Conservation (phyloP, 1,140 invertebrate species). For the Heliconius hewitsoni region DNA sequence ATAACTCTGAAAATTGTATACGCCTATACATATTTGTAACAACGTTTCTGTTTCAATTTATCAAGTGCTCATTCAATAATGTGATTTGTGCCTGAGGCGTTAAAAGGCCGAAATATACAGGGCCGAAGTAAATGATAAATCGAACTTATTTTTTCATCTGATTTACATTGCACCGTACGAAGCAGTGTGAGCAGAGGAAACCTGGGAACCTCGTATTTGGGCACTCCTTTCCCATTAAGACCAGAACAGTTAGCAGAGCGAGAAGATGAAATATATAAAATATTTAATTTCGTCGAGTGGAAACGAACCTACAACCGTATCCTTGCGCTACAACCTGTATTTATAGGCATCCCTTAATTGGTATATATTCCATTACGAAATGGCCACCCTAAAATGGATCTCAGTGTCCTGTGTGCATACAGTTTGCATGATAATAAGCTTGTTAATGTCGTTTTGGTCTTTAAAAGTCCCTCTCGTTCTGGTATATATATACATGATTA, state of each 20-base stretch:
- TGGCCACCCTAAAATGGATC: neutral
- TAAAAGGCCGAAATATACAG: neutral
- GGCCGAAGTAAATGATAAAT: neutral
- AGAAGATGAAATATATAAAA: neutral
- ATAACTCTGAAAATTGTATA: neutral
- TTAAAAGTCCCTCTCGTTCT: neutral
- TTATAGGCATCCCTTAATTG: neutral
- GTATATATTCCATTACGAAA: neutral
- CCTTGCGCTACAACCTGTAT: neutral
- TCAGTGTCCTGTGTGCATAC: neutral
- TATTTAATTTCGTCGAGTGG: neutral
- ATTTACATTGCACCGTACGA: no score
- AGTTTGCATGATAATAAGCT: constrained; percentile 2
- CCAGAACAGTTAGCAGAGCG: no score
- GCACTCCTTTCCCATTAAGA: no score
- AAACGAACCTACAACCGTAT: no score
- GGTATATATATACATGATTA: neutral
- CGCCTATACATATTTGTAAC: neutral
- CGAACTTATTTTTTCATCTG: no score
- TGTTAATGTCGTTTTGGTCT: neutral
- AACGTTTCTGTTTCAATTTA: neutral
- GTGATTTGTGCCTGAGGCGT: neutral
- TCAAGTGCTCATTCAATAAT: neutral
- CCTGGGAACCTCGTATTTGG: no score
- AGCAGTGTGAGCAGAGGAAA: no score